Evolutionary conservation across 1,140 invertebrate genomes (phyloP).

Genomic region (Adoxophyes honmai): DNA sequence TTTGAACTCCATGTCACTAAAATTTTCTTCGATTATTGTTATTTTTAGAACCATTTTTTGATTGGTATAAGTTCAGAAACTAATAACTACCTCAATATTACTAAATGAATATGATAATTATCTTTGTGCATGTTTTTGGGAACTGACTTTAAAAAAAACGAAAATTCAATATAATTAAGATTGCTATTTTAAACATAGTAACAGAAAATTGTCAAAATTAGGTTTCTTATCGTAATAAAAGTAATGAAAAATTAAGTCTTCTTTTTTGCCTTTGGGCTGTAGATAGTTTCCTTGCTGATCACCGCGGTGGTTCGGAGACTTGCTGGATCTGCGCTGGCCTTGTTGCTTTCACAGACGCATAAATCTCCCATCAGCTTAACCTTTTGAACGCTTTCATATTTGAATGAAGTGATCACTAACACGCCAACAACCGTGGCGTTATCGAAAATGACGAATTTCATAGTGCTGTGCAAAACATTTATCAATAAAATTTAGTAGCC

Average conservation of each 20-base stretch:
- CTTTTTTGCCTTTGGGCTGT: slow-evolving; percentile 23
- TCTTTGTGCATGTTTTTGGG: slow-evolving; percentile 73
- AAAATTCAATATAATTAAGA: slow-evolving; percentile 67
- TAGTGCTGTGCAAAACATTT: no score
- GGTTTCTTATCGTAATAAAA: slow-evolving; percentile 74
- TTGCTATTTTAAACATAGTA: slow-evolving; percentile 70
- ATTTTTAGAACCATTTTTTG: slow-evolving; percentile 70
- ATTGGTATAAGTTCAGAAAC: slow-evolving; percentile 76
- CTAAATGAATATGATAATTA: slow-evolving; percentile 75
- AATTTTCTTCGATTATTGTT: slow-evolving; percentile 63
- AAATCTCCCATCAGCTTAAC: no score
- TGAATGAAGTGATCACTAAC: no score
- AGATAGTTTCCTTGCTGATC: no score
- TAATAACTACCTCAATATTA: slow-evolving; percentile 76
- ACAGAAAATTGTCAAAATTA: slow-evolving; percentile 71
- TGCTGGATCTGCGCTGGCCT: no score
- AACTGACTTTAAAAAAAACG: slow-evolving; percentile 63
- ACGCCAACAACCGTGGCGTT: no score
- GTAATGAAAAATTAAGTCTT: slow-evolving; percentile 43
- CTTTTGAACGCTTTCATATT: no score
- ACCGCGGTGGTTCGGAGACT: no score
- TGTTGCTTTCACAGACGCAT: no score
- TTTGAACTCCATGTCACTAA: slow-evolving; percentile 36
- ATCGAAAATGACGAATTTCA: no score
- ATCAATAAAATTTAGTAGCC: no score